Conservation (phyloP, 2,888 invertebrate species). For the Disparrhopalites patrizii region DNA sequence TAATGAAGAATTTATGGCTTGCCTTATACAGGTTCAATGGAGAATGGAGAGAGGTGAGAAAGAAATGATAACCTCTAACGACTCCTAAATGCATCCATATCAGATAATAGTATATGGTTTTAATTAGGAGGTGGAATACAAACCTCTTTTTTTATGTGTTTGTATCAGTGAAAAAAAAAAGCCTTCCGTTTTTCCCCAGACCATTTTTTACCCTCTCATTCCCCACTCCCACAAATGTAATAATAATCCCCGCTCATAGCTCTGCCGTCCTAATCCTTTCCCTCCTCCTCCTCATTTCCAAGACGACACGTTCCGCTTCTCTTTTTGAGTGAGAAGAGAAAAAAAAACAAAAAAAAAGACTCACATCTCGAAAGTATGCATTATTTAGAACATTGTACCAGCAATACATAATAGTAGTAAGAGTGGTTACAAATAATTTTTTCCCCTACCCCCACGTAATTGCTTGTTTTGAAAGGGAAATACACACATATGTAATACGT, state of each 20-base stretch:
- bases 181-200: not conserved
- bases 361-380: too few species aligned
- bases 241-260: not conserved
- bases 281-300: not conserved
- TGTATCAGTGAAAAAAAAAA: too few species aligned
- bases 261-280: constrained; percentile 2
- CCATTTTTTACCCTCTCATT: constrained; percentile 1
- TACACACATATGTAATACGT: too few species aligned
- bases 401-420: too few species aligned
- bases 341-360: too few species aligned
- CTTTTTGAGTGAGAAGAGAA: too few species aligned
- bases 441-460: not conserved
- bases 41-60: constrained; percentile 23
- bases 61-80: constrained; percentile 36
- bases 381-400: too few species aligned
- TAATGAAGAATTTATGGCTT: constrained; percentile 31
- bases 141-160: too few species aligned
- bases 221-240: constrained; percentile 1
- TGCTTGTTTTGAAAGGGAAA: not conserved
- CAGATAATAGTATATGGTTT: constrained; percentile 29
- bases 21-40: constrained; percentile 24
- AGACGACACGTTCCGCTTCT: not conserved
- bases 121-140: constrained; percentile 33
- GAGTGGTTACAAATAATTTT: not conserved
- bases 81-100: constrained; percentile 24